phyloP scores from a whole-genome alignment of 2,113 vertebrate genomes.

The Esox niger region DNA sequence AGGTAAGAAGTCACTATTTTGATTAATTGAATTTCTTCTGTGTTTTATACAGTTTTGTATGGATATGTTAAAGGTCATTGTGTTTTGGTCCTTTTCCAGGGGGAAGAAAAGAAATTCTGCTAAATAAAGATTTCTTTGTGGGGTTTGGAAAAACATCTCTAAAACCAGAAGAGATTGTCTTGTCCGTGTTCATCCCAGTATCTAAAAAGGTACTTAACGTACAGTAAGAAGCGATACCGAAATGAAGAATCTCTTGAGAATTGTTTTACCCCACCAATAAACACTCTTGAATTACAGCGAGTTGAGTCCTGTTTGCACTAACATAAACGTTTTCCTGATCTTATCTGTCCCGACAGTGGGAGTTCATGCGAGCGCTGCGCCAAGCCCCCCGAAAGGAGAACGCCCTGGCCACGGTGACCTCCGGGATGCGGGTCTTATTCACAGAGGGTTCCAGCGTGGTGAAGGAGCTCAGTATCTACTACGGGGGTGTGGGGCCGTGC shows the following conservation, averaged over 20 bases:
- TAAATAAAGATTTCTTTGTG: conserved; percentile 79
- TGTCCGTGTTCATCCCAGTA: conserved; percentile 81
- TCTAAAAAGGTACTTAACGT: conserved; percentile 83
- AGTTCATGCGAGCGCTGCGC: conserved; percentile 81
- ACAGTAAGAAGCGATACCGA: conserved; percentile 1
- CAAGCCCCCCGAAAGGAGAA: conserved; percentile 83
- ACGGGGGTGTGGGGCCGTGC: conserved; percentile 73
- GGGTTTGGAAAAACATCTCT: conserved; percentile 72
- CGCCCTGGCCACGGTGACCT: conserved; percentile 75
- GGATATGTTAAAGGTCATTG: background rate
- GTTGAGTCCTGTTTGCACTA: too few species aligned
- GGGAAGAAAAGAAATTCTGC: conserved; percentile 67
- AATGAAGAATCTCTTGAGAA: background rate
- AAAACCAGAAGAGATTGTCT: conserved; percentile 76
- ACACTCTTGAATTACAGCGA: too few species aligned
- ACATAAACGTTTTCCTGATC: too few species aligned
- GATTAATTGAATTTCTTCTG: too few species aligned
- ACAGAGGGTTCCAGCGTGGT: conserved; percentile 70
- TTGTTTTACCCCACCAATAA: background rate
- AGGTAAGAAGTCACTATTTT: conserved; percentile 60
- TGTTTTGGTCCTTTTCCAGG: conserved; percentile 35
- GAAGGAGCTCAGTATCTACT: conserved; percentile 79
- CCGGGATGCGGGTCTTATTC: conserved; percentile 83
- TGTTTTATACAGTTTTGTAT: too few species aligned
- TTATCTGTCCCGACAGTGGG: conserved; percentile 69